Evolutionary conservation across 2,888 invertebrate genomes (phyloP), one percentile per base, ranked within the genome.

Genomic region (Odiellus spinosus): DNA sequence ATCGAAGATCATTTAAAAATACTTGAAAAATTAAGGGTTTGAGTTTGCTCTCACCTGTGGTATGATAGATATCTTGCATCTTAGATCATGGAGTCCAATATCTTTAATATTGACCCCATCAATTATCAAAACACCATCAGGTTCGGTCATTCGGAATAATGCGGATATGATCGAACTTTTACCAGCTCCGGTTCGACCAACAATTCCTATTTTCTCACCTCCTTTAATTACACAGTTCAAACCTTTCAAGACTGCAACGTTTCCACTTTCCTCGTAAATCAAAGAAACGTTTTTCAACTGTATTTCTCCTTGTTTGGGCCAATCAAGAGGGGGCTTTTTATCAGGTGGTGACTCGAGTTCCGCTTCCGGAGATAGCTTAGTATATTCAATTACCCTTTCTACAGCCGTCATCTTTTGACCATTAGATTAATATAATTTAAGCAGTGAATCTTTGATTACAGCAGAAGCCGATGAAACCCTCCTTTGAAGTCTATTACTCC

Each of bases 11-110:
- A 26, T 6, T 26, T 26, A 26, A 36, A 36, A n/a, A n/a, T n/a
- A 11, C 17, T 36, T 14, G 3, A 36, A 36, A 14, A n/a, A 36
- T 36, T 6, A 36, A 5, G 17, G 11, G 10, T 11, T 12, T 10
- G 10, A 2, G 4, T 15, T 41, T 21, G 19, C 15, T 5, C 21
- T 26, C 35, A 53, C 53, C 40, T 91, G 91, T 0, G 91, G 91
- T 60, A 93, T 91, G 50, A 91, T 90, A 0, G 90, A 80, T 47
- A 93, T 81, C 58, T 77, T 80, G 45, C 74, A 75, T 42, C 91
- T 71, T 26, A 93, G 68, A 59, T 83, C 80, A 63, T 79, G 70
- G 21, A 73, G 64, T n/a, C 69, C 69, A 14, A 73, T 59, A 1
- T 59, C 48, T 39, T 55, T 56, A 15, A 65, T 65, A 53, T 67